Percentiles rank a stretch among this genome's conserved stretches.
These are phyloP conservation scores for Cyanoliseus patagonus DNA, from an alignment of 2,113 vertebrate genomes.

Conservation along the genomic window DNA sequence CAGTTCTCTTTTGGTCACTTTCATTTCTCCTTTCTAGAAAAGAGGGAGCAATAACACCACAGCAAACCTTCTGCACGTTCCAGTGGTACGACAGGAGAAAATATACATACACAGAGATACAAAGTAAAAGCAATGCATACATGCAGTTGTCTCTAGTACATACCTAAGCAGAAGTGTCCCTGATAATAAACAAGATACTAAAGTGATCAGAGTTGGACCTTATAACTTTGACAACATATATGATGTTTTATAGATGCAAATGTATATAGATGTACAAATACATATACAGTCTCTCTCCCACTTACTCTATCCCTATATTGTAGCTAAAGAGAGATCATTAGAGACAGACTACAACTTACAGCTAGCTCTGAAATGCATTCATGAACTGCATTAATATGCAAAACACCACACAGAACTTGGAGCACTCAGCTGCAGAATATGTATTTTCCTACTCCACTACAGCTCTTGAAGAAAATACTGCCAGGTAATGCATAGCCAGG, in stretches of 20 bases:
- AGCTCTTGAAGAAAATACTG: not conserved
- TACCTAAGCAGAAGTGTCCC: not conserved
- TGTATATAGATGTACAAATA: not conserved
- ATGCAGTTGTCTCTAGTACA: not conserved
- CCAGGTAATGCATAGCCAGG: not conserved
- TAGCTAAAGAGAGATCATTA: not conserved
- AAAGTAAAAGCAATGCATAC: not conserved
- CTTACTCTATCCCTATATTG: not conserved
- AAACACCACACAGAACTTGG: not conserved
- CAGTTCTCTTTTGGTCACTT: not conserved
- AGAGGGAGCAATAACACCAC: not conserved
- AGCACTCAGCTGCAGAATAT: not conserved
- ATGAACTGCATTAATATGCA: not conserved
- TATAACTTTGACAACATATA: not conserved
- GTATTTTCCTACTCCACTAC: not conserved
- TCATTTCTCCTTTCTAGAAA: not conserved
- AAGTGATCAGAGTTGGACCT: not conserved
- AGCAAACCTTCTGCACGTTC: not conserved
- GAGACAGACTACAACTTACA: not conserved
- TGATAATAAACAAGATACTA: not conserved
- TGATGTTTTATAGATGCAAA: not conserved
- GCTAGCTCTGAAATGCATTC: not conserved
- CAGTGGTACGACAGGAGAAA: not conserved
- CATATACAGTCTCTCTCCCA: not conserved
- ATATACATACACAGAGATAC: not conserved